Base-by-base conservation (phyloP, 2,888 invertebrate genomes). In the Brassicogethes aeneus region DNA sequence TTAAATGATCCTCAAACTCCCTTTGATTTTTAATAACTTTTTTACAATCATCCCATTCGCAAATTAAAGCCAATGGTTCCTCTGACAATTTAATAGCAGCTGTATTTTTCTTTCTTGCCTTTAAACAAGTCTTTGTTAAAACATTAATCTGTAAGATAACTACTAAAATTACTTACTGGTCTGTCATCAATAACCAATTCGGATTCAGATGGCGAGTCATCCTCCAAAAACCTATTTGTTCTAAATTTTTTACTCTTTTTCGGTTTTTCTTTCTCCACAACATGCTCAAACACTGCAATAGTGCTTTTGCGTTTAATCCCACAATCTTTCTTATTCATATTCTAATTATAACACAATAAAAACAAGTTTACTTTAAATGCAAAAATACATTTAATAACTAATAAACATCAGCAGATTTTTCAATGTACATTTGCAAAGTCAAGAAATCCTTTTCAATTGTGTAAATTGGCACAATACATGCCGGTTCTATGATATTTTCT, bases 31-130 rank as follows among this genome's bases (percentile, higher is more conserved):
- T 60, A 2, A 59, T 63, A 7, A 51, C 51, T 41, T 60, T 61
- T 3, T 52, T 45, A 55, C 82, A 83, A 0, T 66, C 61, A 40
- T 69, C 66, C 81, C 82, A 83, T 40, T 75, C 74, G 55, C 83
- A 84, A 33, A 66, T 32, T 17, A 74, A 55, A 44, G 58, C 53
- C 16, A 72, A 57, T 5, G 63, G 52, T 55, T 73, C 71, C 23
- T 67, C 53, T 42, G 46, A 42, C n/a, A 58, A 43, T 40, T 53
- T 56, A 16, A 60, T 44, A 31, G 44, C 46, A 32, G 5, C 32
- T 10, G 31, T n/a, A n/a, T 33, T 30, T 30, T 33, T 30, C 13
- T 48, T 23, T 37, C 49, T 41, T 34, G 38, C 35, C 38, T 40
- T 17, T 23, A 37, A 41, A 3, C 7, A 32, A 32, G 12, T 12